Percentiles rank a stretch among this genome's conserved stretches.
Conservation (phyloP, 1,140 invertebrate genomes). For the Centruroides vittatus region DNA sequence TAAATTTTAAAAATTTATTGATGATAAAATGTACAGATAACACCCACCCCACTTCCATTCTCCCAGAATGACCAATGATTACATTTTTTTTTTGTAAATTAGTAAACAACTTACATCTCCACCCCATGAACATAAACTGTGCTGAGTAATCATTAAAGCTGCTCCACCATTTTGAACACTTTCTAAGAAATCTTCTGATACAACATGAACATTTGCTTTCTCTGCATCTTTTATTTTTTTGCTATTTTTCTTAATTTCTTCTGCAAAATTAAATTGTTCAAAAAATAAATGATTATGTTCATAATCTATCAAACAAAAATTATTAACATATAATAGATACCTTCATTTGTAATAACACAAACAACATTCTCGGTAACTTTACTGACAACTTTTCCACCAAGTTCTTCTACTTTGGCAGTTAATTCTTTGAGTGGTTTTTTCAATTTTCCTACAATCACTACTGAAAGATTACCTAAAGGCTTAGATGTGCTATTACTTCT, state of each 20-base stretch:
- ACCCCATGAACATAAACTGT: constrained; percentile 14
- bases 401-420: constrained; percentile 11
- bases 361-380: constrained; percentile 49
- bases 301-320: not conserved
- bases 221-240: constrained; percentile 50
- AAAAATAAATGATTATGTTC: not conserved
- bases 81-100: too few species aligned
- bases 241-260: constrained; percentile 51
- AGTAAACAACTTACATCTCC: constrained; percentile 10
- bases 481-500: constrained; percentile 12
- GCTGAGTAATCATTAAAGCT: constrained; percentile 10
- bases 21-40: too few species aligned
- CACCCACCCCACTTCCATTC: too few species aligned
- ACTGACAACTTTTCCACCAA: constrained; percentile 56
- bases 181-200: constrained; percentile 61
- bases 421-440: constrained; percentile 25
- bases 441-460: constrained; percentile 55
- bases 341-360: constrained; percentile 57
- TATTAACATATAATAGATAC: constrained; percentile 22
- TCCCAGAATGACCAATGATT: too few species aligned
- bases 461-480: constrained; percentile 62
- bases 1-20: too few species aligned
- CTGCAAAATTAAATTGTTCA: constrained; percentile 19
- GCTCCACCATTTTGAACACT: constrained; percentile 29
- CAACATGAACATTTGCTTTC: constrained; percentile 55